Base-by-base conservation (phyloP, 2,113 vertebrate genomes). In the Mobula birostris region DNA sequence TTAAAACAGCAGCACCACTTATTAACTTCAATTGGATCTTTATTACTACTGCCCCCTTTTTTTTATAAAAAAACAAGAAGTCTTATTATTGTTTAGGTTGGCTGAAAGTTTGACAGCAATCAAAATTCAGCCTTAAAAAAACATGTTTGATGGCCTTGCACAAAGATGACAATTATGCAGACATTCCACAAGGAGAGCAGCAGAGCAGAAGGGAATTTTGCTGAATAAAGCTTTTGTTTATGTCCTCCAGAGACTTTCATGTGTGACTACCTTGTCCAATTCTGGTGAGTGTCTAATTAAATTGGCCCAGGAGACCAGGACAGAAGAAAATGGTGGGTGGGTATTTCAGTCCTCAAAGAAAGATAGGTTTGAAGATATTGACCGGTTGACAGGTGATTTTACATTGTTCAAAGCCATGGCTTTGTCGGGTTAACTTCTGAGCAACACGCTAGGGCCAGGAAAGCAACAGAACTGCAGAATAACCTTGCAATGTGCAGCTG, bases 41-140 rank as follows among this genome's bases (percentile, higher is more conserved):
- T 96, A 96, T 94, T 96, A 95, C 96, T 96, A 96, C 96, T 95
- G 96, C 95, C 95, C 96, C 95, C 96, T 94, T 63, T 96, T 97
- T 97, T 95, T 96, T 48, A 48, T 48, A 48, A 2, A 48, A 48
- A 58, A 85, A 87, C 29, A 87, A 95, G 96, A 95, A 95, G 95
- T 95, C 96, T 97, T 96, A 96, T 96, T 97, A 96, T 97, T 95
- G 94, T 95, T 94, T 94, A 91, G 95, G 96, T 95, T 95, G 94
- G 96, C 95, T 95, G 94, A 96, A 96, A 95, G 95, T 96, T 95
- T 96, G 96, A 95, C 95, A 32, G 68, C 36, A 40, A 93, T 93
- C 91, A 93, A 93, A 93, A 56, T 14, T 8, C 91, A 76, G 68
- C 21, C 68, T 70, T 88, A n/a, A 91, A 91, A 29, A 95, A 94